These are phyloP conservation scores for Orius laevigatus DNA, from an alignment of 1,140 invertebrate genomes.

Conservation along the genomic window DNA sequence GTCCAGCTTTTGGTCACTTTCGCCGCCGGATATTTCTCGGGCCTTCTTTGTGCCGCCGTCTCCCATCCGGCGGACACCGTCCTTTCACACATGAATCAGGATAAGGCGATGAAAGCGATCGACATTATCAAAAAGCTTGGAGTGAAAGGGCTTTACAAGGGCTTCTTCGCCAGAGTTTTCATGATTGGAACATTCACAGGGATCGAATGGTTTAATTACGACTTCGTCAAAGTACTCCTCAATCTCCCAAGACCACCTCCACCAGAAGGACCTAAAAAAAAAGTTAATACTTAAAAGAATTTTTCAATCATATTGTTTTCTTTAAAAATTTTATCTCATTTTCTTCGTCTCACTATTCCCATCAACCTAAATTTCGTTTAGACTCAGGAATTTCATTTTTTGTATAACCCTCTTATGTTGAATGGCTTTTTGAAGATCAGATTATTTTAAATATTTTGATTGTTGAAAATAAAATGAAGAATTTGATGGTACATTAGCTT, in stretches of 20 bases:
- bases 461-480: too few relatives aligned
- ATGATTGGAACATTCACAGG: constrained; percentile 99
- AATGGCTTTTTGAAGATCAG: too few relatives aligned
- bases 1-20: constrained; percentile 96
- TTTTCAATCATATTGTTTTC: too few relatives aligned
- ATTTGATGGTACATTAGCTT: too few relatives aligned
- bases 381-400: too few relatives aligned
- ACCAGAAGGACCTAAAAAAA: constrained; percentile 82
- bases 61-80: constrained; percentile 98
- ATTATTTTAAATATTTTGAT: too few relatives aligned
- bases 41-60: constrained; percentile 98
- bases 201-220: constrained; percentile 83
- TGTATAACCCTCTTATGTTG: too few relatives aligned
- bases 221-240: constrained; percentile 82
- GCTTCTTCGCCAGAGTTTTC: constrained; percentile 89
- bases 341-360: too few relatives aligned
- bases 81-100: constrained; percentile 96
- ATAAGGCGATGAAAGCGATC: constrained; percentile 60
- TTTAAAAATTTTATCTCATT: too few relatives aligned
- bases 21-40: constrained; percentile 97
- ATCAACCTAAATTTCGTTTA: too few relatives aligned
- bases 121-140: constrained; percentile 58
- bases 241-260: constrained; percentile 93
- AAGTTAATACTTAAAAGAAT: too few relatives aligned
- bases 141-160: constrained; percentile 78